phyloP scores from a whole-genome alignment of 2,113 vertebrate genomes.

The Erpornis zantholeuca region DNA sequence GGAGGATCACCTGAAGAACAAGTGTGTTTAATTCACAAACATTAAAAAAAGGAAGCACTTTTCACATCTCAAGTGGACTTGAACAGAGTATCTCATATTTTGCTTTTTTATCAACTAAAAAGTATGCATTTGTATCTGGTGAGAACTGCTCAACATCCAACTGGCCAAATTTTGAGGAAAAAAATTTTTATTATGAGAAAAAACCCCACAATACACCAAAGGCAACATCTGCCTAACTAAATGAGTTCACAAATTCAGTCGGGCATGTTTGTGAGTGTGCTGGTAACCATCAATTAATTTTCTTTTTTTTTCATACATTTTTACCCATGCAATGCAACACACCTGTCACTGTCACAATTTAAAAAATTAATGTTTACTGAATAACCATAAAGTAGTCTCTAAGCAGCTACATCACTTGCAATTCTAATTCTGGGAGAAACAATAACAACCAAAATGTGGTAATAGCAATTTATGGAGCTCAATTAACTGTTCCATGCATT shows the following conservation, averaged over 20 bases:
- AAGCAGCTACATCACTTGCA: background rate
- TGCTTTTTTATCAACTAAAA: background rate
- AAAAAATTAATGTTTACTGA: background rate
- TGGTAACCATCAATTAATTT: background rate
- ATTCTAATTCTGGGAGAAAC: background rate
- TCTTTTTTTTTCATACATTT: background rate
- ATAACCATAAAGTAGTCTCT: background rate
- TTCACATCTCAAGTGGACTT: background rate
- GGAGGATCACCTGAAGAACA: background rate
- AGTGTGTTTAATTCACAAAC: background rate
- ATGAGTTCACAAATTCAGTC: background rate
- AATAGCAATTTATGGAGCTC: background rate
- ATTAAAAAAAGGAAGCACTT: background rate
- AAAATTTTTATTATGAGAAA: background rate
- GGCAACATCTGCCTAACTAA: background rate
- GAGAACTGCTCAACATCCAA: background rate
- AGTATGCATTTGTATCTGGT: background rate
- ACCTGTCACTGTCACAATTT: background rate
- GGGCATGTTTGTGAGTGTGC: background rate
- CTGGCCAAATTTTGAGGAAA: background rate
- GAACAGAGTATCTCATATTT: background rate
- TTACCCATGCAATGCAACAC: background rate
- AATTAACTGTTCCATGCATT: background rate
- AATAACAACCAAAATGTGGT: background rate
- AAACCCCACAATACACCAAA: background rate